These are phyloP conservation scores for Neolamprologus toae DNA, from an alignment of 2,113 vertebrate species.

Conservation along the genomic window DNA sequence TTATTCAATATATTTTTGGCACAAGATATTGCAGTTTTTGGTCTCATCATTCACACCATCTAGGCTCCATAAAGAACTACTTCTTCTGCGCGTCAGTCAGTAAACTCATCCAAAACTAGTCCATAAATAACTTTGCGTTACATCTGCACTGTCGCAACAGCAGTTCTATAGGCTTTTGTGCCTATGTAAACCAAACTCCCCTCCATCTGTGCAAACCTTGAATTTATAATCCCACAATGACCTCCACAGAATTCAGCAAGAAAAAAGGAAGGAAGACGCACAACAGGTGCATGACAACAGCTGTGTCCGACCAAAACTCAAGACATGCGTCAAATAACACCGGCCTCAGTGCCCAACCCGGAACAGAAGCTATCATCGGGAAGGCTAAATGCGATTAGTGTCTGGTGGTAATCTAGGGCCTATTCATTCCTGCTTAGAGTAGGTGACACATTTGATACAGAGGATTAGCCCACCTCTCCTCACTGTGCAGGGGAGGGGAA, in stretches of 20 bases:
- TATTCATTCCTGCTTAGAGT: conserved; percentile 40
- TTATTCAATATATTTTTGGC: no score
- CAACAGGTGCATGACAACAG: conserved; percentile 44
- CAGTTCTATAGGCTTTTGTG: background rate
- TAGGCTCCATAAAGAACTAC: no score
- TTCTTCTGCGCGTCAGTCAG: no score
- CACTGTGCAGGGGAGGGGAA: background rate
- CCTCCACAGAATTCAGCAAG: background rate
- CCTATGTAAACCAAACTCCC: background rate
- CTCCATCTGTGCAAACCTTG: background rate
- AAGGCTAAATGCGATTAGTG: conserved; percentile 56
- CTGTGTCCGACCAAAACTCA: background rate
- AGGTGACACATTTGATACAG: conserved; percentile 57
- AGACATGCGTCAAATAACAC: conserved; percentile 15
- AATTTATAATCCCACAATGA: background rate
- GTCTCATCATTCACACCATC: no score
- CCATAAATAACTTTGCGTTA: no score
- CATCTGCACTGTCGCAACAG: background rate
- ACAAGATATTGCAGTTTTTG: no score
- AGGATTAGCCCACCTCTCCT: conserved; percentile 54
- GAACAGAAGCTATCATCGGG: conserved; percentile 44
- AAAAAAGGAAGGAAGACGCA: background rate
- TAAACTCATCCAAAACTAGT: no score
- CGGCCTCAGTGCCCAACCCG: background rate
- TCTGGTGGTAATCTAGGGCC: conserved; percentile 45